phyloP scores from a whole-genome alignment of 2,797 vertebrate genomes.

The Myotis myotis region DNA sequence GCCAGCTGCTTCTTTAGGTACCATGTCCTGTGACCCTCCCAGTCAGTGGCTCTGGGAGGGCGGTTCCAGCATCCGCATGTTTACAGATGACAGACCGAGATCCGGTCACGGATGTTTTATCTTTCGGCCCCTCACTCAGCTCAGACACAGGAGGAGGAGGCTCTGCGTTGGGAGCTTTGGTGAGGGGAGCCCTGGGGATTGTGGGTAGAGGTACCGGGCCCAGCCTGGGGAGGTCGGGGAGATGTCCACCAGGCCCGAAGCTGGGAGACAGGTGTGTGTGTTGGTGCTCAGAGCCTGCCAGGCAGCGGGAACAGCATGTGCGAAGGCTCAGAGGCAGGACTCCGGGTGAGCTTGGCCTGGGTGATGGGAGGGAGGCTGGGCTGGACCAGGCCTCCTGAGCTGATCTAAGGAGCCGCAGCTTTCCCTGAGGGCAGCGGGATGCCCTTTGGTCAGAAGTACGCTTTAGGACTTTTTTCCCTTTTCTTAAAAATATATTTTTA shows the following conservation, averaged over 20 bases:
- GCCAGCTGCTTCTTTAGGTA: neutral
- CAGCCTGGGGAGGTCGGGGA: neutral
- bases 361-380: neutral
- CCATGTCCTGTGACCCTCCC: accelerated
- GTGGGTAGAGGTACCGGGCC: neutral
- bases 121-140: neutral
- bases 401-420: neutral
- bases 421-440: neutral
- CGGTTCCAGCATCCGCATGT: accelerated
- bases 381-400: neutral
- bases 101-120: neutral
- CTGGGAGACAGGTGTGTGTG: neutral
- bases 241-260: accelerated
- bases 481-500: too few species aligned
- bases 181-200: neutral
- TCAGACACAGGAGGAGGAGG: neutral
- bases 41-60: neutral
- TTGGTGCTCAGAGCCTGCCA: neutral
- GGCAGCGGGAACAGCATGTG: neutral
- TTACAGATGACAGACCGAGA: accelerated
- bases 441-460: neutral
- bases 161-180: neutral
- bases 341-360: accelerated
- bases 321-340: neutral
- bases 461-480: neutral